These are phyloP conservation scores for Acanthurus leucopareius DNA, from an alignment of 2,797 vertebrate genomes.

Conservation along the genomic window DNA sequence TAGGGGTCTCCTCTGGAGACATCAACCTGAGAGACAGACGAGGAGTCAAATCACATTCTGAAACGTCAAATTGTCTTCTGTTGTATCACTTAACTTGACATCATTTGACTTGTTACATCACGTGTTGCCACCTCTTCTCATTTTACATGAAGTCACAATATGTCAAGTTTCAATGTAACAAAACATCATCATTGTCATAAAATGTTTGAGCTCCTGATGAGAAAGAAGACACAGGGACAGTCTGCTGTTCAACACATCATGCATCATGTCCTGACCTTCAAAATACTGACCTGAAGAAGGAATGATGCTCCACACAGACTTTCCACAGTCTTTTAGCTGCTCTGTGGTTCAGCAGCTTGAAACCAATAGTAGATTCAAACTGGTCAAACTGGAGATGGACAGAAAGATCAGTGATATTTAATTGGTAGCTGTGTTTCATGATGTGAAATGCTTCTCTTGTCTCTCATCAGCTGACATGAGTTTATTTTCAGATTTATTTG, in stretches of 20 bases:
- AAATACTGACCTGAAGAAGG: conserved; percentile 93
- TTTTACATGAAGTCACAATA: no score
- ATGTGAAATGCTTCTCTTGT: no score
- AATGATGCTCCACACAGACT: conserved; percentile 97
- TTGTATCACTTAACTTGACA: no score
- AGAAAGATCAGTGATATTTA: neutral
- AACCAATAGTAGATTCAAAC: conserved; percentile 98
- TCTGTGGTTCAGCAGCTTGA: conserved; percentile 96
- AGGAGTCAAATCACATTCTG: no score
- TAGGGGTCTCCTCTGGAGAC: conserved; percentile 79
- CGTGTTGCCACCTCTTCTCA: no score
- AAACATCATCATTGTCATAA: no score
- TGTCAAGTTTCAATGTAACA: no score
- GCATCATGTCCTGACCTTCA: neutral
- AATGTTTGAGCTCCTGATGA: no score
- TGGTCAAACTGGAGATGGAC: conserved; percentile 89
- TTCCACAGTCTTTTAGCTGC: conserved; percentile 98
- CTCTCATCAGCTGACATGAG: neutral
- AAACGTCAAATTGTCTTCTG: no score
- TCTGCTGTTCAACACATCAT: no score
- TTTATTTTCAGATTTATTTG: neutral
- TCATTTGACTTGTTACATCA: no score
- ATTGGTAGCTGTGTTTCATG: neutral
- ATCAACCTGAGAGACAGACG: conserved; percentile 55
- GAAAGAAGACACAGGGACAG: no score